Conservation (phyloP, 2,888 invertebrate species). For the Melolontha melolontha region DNA sequence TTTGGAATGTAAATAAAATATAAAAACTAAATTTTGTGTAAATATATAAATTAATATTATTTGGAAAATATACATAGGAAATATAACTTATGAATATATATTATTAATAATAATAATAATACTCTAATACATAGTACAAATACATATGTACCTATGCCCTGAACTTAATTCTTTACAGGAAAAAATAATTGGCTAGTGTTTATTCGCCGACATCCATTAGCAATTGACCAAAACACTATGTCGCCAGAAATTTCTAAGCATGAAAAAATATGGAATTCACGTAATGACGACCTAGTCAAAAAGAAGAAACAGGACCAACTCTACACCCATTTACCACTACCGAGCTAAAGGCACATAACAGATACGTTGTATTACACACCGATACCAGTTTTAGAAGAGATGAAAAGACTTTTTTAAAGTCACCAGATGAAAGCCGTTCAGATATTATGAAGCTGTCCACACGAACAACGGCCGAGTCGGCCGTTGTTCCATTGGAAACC, state of each 20-base stretch:
- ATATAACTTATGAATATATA: no score
- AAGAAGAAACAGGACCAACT: constrained; percentile 31
- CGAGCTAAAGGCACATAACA: constrained; percentile 59
- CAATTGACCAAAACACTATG: constrained; percentile 21
- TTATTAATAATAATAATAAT: no score
- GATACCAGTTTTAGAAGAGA: constrained; percentile 52
- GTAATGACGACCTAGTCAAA: constrained; percentile 34
- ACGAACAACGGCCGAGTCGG: constrained; percentile 61
- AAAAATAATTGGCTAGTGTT: constrained; percentile 14
- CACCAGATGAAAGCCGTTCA: constrained; percentile 54
- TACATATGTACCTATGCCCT: no score
- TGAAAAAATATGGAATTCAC: constrained; percentile 27
- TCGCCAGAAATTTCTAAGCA: constrained; percentile 8
- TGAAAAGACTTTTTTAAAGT: constrained; percentile 64
- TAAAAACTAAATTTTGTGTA: no score
- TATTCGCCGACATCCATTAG: constrained; percentile 40
- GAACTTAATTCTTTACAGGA: neutral
- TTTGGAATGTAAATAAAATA: no score
- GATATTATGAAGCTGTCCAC: constrained; percentile 56
- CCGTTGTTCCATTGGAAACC: constrained; percentile 61
- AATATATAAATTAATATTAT: no score
- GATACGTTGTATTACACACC: constrained; percentile 63
- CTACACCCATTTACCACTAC: constrained; percentile 33
- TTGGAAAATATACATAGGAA: no score
- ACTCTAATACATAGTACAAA: no score